Evolutionary conservation across 1,140 invertebrate species (phyloP).

Genomic region (Papilio polyxenes): DNA sequence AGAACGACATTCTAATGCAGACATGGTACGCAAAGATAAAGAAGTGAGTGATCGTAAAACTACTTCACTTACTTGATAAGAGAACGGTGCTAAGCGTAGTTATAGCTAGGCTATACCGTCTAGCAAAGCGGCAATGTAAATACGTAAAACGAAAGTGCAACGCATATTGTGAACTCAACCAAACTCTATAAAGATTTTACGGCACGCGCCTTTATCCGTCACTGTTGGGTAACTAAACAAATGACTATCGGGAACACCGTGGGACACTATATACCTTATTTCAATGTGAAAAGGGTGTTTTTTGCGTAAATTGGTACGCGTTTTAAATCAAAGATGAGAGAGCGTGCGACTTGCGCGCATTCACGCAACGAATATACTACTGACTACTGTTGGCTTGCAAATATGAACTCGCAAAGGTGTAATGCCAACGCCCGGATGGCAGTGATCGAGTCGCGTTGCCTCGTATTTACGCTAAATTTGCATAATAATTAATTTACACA

Average conservation of each 20-base stretch:
- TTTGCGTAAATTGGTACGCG: slow-evolving; percentile 41
- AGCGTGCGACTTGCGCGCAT: slow-evolving; percentile 62
- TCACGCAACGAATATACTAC: slow-evolving; percentile 60
- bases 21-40: slow-evolving; percentile 23
- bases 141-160: slow-evolving; percentile 47
- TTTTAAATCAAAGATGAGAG: slow-evolving; percentile 58
- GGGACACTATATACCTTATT: slow-evolving; percentile 51
- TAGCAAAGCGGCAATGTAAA: slow-evolving; percentile 32
- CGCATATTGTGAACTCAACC: slow-evolving; percentile 49
- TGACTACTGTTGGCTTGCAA: slow-evolving; percentile 48
- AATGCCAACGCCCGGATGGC: slow-evolving; percentile 56
- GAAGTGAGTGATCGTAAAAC: slow-evolving; percentile 21
- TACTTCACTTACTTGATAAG: slow-evolving; percentile 32
- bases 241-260: slow-evolving; percentile 46
- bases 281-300: slow-evolving; percentile 44
- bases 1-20: not conserved
- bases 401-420: slow-evolving; percentile 47
- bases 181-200: slow-evolving; percentile 61
- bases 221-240: slow-evolving; percentile 72
- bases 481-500: slow-evolving; percentile 34
- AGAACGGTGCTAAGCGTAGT: slow-evolving; percentile 3
- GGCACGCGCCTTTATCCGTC: slow-evolving; percentile 69
- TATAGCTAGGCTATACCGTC: slow-evolving; percentile 11
- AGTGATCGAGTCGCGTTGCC: slow-evolving; percentile 47
- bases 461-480: slow-evolving; percentile 32